A percentile compares a stretch with the other conserved stretches of the same genome.
Evolutionary conservation across 2,113 vertebrate species (phyloP).

Genomic region (Ptilonorhynchus violaceus): DNA sequence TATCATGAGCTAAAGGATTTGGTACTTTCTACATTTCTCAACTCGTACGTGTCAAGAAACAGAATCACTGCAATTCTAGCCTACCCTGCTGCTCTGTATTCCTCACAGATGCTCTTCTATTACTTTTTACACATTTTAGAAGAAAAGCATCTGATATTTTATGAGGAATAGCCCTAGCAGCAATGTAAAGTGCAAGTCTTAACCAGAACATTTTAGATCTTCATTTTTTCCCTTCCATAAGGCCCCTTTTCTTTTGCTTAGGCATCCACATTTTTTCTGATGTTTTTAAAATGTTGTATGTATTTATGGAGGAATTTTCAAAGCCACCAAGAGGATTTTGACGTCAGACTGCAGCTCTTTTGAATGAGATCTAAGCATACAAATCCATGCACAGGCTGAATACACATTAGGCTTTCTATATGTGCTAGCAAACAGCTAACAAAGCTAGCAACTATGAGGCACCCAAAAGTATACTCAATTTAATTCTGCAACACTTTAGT

Average conservation of each 20-base stretch:
- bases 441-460: not conserved
- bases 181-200: not conserved
- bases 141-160: not conserved
- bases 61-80: not conserved
- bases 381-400: not conserved
- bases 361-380: not conserved
- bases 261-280: not conserved
- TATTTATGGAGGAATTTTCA: constrained; percentile 18
- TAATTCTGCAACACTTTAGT: not conserved
- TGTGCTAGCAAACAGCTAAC: not conserved
- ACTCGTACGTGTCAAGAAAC: not conserved
- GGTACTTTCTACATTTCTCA: not conserved
- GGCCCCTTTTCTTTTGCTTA: not conserved
- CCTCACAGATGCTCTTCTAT: not conserved
- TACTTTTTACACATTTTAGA: not conserved
- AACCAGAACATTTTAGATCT: not conserved
- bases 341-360: not conserved
- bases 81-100: not conserved
- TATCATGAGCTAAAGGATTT: not conserved
- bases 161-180: not conserved
- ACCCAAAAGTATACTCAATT: not conserved
- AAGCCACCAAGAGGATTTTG: not conserved
- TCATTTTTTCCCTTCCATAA: not conserved
- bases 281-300: not conserved
- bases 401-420: not conserved